A percentile compares a stretch with the other conserved stretches of the same genome.
These are phyloP conservation scores for Cosmia pyralina DNA, from an alignment of 2,888 invertebrate species.

Conservation along the genomic window DNA sequence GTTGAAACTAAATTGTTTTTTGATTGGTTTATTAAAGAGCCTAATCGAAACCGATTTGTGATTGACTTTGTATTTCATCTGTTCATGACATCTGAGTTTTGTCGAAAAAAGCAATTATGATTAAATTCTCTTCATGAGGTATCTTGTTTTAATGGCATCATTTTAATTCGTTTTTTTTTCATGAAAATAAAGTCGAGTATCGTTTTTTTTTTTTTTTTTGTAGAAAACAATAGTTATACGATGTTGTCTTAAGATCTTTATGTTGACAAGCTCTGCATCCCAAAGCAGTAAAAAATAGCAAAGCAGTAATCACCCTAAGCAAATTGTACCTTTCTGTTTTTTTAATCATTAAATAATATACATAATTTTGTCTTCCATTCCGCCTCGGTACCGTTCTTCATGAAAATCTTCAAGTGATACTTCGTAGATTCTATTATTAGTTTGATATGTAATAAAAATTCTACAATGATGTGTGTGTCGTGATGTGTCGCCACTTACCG, in stretches of 20 bases:
- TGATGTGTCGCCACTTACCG: conserved; percentile 74
- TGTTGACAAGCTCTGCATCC: background rate
- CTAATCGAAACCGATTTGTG: conserved; percentile 20
- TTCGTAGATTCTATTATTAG: conserved; percentile 28
- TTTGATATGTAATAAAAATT: conserved; percentile 53
- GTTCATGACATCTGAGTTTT: background rate
- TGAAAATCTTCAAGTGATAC: conserved; percentile 14
- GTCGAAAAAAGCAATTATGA: no score
- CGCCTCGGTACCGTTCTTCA: conserved; percentile 5
- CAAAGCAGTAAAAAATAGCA: no score
- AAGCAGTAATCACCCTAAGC: no score
- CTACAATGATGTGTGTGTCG: conserved; percentile 63
- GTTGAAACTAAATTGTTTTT: conserved; percentile 40
- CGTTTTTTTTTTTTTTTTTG: background rate
- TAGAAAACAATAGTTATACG: background rate
- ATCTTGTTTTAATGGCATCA: background rate
- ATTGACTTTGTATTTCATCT: conserved; percentile 26
- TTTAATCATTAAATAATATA: conserved; percentile 1
- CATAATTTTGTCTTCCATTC: background rate
- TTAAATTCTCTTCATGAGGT: background rate
- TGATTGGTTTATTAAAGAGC: conserved; percentile 25
- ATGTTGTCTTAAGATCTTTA: background rate
- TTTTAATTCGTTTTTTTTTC: background rate
- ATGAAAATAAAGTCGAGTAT: background rate
- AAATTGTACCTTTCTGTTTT: background rate